These are phyloP conservation scores for Anolis sagrei DNA, from an alignment of 2,113 vertebrate genomes.

Conservation along the genomic window DNA sequence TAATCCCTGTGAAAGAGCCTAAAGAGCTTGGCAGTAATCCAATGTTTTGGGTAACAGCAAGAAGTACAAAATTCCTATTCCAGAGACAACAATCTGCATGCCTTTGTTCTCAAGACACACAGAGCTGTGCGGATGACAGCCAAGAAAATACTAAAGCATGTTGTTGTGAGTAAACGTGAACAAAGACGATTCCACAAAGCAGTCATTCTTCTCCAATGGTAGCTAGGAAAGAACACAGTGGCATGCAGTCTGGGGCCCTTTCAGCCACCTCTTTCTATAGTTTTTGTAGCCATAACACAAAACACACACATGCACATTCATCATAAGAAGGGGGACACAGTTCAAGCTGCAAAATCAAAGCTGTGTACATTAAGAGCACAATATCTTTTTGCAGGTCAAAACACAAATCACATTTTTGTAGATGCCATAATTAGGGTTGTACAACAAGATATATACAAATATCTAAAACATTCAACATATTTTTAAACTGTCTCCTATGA, in stretches of 20 bases:
- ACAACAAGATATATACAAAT: too few relatives aligned
- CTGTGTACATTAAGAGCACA: not conserved
- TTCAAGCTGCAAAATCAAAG: not conserved
- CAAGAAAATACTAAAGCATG: constrained; percentile 35
- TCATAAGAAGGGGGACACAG: not conserved
- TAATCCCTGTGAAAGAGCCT: not conserved
- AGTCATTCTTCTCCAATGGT: constrained; percentile 5
- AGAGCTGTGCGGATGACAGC: constrained; percentile 14
- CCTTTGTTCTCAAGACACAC: constrained; percentile 55
- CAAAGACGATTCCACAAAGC: constrained; percentile 51
- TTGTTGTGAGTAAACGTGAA: constrained; percentile 33
- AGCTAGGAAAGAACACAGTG: not conserved
- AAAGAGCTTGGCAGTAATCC: constrained; percentile 17
- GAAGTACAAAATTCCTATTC: constrained; percentile 60
- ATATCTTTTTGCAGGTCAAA: not conserved
- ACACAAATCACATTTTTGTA: not conserved
- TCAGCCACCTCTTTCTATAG: not conserved
- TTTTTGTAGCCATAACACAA: not conserved
- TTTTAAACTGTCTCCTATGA: too few relatives aligned
- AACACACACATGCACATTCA: not conserved
- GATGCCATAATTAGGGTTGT: too few relatives aligned
- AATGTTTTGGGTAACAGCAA: constrained; percentile 36
- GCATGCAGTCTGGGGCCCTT: not conserved
- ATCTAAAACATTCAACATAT: too few relatives aligned
- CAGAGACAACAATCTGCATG: constrained; percentile 48